These are phyloP conservation scores for Sterrhoptilus dennistouni DNA, from an alignment of 2,113 vertebrate species.

Conservation along the genomic window DNA sequence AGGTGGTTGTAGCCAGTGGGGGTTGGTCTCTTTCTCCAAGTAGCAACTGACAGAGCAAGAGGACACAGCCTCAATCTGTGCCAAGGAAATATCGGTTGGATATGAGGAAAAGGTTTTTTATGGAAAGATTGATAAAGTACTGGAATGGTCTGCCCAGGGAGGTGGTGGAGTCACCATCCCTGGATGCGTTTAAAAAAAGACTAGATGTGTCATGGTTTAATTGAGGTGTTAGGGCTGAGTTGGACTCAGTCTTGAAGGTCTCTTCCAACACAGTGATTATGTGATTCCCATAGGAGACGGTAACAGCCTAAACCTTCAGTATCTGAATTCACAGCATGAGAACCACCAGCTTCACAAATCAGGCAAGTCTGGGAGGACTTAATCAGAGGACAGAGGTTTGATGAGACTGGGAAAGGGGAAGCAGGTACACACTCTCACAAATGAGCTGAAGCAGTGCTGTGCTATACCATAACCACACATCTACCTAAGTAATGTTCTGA, in stretches of 20 bases:
- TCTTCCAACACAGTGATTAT: not conserved
- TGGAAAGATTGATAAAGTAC: not conserved
- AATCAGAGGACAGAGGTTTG: not conserved
- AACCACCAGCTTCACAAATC: not conserved
- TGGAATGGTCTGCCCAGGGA: not conserved
- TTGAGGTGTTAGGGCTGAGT: not conserved
- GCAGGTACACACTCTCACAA: not conserved
- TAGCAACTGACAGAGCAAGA: not conserved
- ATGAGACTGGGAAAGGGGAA: not conserved
- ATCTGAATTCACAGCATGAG: not conserved
- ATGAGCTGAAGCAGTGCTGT: not conserved
- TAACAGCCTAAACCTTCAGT: not conserved
- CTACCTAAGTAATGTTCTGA: not conserved
- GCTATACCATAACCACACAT: accelerated
- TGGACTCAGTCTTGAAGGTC: not conserved
- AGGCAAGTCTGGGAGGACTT: not conserved
- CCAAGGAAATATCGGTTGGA: not conserved
- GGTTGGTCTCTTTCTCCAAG: not conserved
- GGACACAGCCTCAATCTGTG: not conserved
- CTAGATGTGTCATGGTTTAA: not conserved
- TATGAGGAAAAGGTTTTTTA: too few relatives aligned
- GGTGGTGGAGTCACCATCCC: not conserved
- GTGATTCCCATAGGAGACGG: not conserved
- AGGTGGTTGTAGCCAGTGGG: not conserved
- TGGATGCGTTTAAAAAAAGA: not conserved